Conservation (phyloP, 1,140 invertebrate genomes). For the Nasonia vitripennis region DNA sequence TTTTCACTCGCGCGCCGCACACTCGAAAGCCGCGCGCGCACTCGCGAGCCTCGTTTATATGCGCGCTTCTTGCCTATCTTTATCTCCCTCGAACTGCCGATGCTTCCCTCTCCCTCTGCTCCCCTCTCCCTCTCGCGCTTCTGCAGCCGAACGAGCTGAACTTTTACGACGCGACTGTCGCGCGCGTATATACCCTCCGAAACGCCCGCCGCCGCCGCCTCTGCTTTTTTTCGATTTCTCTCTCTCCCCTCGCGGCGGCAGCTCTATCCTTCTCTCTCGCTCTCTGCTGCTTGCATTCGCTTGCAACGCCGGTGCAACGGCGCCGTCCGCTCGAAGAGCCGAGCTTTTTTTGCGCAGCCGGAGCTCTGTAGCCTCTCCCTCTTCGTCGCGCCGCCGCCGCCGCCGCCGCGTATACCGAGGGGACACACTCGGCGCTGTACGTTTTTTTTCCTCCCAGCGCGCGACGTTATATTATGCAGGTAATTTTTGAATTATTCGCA, state of each 20-base stretch:
- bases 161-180: constrained; percentile 54
- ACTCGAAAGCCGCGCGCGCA: neutral
- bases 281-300: constrained; percentile 47
- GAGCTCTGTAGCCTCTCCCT: neutral
- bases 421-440: neutral
- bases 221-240: constrained; percentile 36
- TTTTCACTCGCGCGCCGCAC: neutral
- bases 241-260: neutral
- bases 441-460: constrained; percentile 20
- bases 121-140: neutral
- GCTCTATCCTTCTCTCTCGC: neutral
- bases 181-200: constrained; percentile 44
- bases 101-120: neutral
- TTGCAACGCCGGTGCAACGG: constrained; percentile 37
- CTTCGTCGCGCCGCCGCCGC: neutral
- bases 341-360: constrained; percentile 11
- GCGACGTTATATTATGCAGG: constrained; percentile 53
- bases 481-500: constrained; percentile 53
- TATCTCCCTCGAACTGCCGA: constrained; percentile 20
- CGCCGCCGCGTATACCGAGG: neutral
- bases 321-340: constrained; percentile 21
- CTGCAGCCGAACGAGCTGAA: constrained; percentile 48
- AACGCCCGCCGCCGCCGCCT: neutral
- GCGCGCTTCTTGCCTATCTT: constrained; percentile 35
- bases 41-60: constrained; percentile 29